Evolutionary conservation across 2,888 invertebrate genomes (phyloP), one percentile per base, ranked within the genome.

Genomic region (Hirudinaria manillensis): DNA sequence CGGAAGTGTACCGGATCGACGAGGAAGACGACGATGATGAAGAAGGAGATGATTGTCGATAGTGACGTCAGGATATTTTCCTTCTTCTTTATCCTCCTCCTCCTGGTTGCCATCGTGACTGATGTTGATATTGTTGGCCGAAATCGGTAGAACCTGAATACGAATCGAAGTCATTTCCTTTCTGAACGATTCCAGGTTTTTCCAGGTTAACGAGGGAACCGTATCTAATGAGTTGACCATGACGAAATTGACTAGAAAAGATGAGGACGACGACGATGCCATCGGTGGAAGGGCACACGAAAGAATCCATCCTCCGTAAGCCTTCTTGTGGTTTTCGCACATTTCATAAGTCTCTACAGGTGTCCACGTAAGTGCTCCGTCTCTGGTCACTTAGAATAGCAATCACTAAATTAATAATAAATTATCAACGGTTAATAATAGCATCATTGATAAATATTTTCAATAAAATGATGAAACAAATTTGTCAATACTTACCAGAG

Each of bases 271-370:
- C n/a, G 75, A 70, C 36, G 73, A 77, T 65, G 72, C 29, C 19
- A 29, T 45, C 27, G 74, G 67, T 53, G 77, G 70, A 36, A 83
- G 75, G 21, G 75, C 74, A 79, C 84, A 84, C 4, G 82, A 80
- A 67, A 83, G 80, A 68, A 84, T 82, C 80, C 81, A 83, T 27
- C 84, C 84, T 16, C 83, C 84, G 76, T 81, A 84, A 4, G 76
- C 77, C 77, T 81, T 82, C 7, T 80, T 81, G 77, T 85, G 85
- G 78, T 84, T 84, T 76, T 85, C 84, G 78, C 84, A 83, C 82
- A 84, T 82, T 77, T 83, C 83, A 68, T 83, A 81, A 27, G 78
- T 79, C 7, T 72, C 73, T 21, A 80, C 80, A 61, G 61, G 61
- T 61, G 24, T 61, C 61, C 10, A 24, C 29, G 21, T 19, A 45